Evolutionary conservation across 1,140 invertebrate species (phyloP), one percentile per base, ranked within the genome.

Genomic region (Zophobas morio): DNA sequence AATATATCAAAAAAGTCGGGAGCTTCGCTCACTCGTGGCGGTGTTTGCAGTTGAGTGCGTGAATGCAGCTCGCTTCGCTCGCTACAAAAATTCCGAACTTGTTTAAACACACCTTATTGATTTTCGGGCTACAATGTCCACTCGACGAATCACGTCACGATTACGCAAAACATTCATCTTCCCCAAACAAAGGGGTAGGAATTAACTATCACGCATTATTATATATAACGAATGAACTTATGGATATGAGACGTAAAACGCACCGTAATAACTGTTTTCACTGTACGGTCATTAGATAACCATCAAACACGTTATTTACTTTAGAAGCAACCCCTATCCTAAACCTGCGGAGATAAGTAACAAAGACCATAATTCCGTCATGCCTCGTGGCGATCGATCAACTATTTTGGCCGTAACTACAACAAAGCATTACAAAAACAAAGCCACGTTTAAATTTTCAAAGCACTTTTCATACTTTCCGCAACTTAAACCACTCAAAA

Each of bases 401-500:
- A 42, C 60, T 66, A 66, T n/a, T 42, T 40, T 66, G 32, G 2
- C 6, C n/a, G 39, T 42, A 20, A 20, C 20, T 20, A 66, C 39
- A 46, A 66, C 60, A 42, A 60, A 66, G 20, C 35, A 39, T 66
- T 66, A 66, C 42, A 66, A 66, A 51, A 66, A 66, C 36, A 66
- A 66, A 47, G 60, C 39, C 33, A n/a, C 60, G 60, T 66, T 42
- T 66, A 66, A 66, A 66, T 66, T 66, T 66, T 66, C 39, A 66
- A 66, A 46, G 42, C 60, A 66, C 60, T 66, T 66, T 66, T 66
- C 60, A 66, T 66, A 66, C 60, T 66, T 66, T 39, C 6, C 60
- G 35, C 60, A 46, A 66, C 60, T 66, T 46, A 46, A 66, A 66
- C 60, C 60, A 66, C 60, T 66, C 60, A 66, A 66, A 66, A 66